Conservation (phyloP, 2,113 vertebrate genomes). For the Rattus rattus region DNA sequence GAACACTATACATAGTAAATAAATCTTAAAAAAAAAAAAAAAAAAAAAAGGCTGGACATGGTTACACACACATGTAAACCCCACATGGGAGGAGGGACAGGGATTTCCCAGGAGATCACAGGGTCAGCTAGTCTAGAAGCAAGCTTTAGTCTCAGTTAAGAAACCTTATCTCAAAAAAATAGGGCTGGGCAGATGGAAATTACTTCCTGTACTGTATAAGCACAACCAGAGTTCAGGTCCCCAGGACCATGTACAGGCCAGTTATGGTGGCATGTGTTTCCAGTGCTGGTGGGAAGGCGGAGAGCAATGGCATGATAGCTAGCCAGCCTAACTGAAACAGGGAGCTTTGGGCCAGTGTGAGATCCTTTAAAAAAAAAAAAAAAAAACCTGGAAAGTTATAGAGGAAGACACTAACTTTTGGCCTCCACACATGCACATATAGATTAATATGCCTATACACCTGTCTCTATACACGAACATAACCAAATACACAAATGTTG, state of each 20-base stretch:
- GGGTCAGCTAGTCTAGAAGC: not conserved
- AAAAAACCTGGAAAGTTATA: not conserved
- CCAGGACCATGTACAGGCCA: not conserved
- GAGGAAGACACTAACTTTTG: not conserved
- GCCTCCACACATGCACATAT: not conserved
- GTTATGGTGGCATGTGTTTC: not conserved
- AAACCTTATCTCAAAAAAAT: not conserved
- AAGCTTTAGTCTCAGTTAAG: not conserved
- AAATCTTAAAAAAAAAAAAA: no score
- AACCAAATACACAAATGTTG: not conserved
- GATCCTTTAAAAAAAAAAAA: not conserved
- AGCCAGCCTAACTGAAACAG: not conserved
- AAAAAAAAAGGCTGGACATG: not conserved
- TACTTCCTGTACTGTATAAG: not conserved
- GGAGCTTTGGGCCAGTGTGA: not conserved
- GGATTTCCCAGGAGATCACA: not conserved
- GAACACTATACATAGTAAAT: no score
- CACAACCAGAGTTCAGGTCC: not conserved
- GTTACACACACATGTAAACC: not conserved
- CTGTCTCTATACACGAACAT: not conserved
- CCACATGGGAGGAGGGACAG: not conserved
- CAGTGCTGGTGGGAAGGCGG: not conserved
- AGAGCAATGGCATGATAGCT: not conserved
- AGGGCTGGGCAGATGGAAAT: not conserved
- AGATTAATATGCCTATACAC: not conserved